A percentile compares a stretch with the other conserved stretches of the same genome.
Conservation (phyloP, 2,113 vertebrate genomes). For the Coptodon bakossiorum region DNA sequence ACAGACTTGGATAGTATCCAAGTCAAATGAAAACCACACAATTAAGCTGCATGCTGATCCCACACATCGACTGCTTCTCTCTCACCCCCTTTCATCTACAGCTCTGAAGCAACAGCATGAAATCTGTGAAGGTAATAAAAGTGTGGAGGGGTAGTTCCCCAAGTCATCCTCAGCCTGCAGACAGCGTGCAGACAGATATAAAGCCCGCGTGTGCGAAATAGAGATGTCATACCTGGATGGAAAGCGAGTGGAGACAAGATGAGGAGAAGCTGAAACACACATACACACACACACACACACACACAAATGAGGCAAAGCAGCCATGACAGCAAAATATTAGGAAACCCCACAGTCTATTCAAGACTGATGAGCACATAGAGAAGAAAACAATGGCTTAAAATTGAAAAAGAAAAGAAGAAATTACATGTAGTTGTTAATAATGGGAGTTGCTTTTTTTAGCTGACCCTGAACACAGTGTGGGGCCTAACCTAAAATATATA, state of each 20-base stretch:
- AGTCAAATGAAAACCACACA: constrained; percentile 42
- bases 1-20: constrained; percentile 36
- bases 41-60: constrained; percentile 19
- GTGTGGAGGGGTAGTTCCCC: constrained; percentile 29
- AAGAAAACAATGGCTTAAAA: not conserved
- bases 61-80: constrained; percentile 23
- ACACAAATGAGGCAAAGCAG: not conserved
- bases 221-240: constrained; percentile 41
- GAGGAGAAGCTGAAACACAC: not conserved
- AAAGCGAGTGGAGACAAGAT: constrained; percentile 38
- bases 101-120: constrained; percentile 14
- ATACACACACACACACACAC: not conserved
- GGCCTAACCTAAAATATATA: not conserved
- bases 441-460: not conserved
- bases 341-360: not conserved
- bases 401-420: not conserved
- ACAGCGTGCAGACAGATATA: constrained; percentile 55
- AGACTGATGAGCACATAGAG: not conserved
- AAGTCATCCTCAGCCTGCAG: constrained; percentile 22
- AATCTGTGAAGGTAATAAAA: constrained; percentile 42
- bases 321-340: not conserved
- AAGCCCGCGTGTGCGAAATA: not conserved
- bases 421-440: not conserved
- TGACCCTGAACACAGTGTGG: not conserved
- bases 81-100: constrained; percentile 42